Base-by-base conservation (phyloP, 2,888 invertebrate genomes). In the Petrolisthes cinctipes region DNA sequence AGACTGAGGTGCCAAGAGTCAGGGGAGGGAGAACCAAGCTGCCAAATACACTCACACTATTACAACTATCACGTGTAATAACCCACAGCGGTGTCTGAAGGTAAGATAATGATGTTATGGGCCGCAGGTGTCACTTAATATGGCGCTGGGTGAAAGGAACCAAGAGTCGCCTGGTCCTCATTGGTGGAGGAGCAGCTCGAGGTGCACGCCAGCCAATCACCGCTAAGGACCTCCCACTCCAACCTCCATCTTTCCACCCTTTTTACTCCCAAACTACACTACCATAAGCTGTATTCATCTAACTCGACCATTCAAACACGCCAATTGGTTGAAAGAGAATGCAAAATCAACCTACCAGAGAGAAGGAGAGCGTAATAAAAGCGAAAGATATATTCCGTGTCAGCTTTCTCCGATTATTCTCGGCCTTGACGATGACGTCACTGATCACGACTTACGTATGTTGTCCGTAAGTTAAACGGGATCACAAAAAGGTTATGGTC, bases 151-250 rank as follows among this genome's bases (percentile, higher is more conserved):
- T 85, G 85, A 85, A 85, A 85, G 88, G 88, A 68, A 82, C 82
- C 78, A 37, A 20, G 73, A 9, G 68, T 56, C 61, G 88, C 85
- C 88, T 88, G 84, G 84, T 81, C 88, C 88, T 88, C 88, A 88
- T 88, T 88, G 85, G 85, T 88, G 85, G 88, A 88, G 88, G 85
- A 88, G 82, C 85, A 88, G 88, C 88, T 88, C 85, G 85, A 85
- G 88, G 85, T 68, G 37, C 51, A 73, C 80, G 84, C 87, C 87
- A 88, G 81, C 87, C 87, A 88, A 88, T 88, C 87, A 88, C 84
- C 84, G 83, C 81, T 81, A 84, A 81, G 88, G 82, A 88, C 85
- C 85, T 88, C 88, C 88, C 85, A 88, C 88, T 88, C 88, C 81
- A 88, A 81, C 86, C 86, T 80, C 61, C 56, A 83, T 79, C 83